Evolutionary conservation across 1,140 invertebrate genomes (phyloP).

Genomic region (Drosophila neocordata): DNA sequence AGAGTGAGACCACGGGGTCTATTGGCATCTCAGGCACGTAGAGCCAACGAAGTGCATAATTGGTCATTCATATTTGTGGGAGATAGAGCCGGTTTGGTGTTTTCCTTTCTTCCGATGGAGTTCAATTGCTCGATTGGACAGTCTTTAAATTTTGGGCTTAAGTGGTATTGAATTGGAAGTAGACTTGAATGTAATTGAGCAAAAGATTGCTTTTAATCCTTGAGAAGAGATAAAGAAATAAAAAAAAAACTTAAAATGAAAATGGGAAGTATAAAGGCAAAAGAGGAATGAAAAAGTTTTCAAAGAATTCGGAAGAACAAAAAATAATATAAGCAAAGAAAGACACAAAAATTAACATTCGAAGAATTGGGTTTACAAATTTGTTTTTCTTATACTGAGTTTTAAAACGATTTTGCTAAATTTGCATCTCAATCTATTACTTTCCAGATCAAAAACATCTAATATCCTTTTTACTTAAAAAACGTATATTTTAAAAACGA

Average conservation of each 20-base stretch:
- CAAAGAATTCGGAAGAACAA: too few species aligned
- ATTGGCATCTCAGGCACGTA: conserved; percentile 72
- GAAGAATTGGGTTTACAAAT: too few species aligned
- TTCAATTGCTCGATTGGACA: conserved; percentile 16
- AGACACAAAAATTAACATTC: too few species aligned
- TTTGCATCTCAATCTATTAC: too few species aligned
- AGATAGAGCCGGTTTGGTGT: neutral
- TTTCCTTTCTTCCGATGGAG: conserved; percentile 11
- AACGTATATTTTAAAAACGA: too few species aligned
- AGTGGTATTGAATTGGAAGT: conserved; percentile 18
- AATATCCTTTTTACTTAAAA: too few species aligned
- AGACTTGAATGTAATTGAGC: neutral
- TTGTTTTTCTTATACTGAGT: too few species aligned
- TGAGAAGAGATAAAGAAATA: neutral
- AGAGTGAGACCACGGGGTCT: conserved; percentile 3
- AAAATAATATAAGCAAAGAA: too few species aligned
- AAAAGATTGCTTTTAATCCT: neutral
- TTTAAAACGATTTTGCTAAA: too few species aligned
- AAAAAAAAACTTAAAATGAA: neutral
- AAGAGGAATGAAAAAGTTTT: too few species aligned
- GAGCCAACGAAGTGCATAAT: conserved; percentile 78
- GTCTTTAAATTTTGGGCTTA: neutral
- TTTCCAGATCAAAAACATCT: too few species aligned
- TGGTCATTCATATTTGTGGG: conserved; percentile 76
- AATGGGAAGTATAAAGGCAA: too few species aligned